A percentile compares a stretch with the other conserved stretches of the same genome.
These are phyloP conservation scores for Temnothorax rugatulus DNA, from an alignment of 2,888 invertebrate genomes.

Conservation along the genomic window DNA sequence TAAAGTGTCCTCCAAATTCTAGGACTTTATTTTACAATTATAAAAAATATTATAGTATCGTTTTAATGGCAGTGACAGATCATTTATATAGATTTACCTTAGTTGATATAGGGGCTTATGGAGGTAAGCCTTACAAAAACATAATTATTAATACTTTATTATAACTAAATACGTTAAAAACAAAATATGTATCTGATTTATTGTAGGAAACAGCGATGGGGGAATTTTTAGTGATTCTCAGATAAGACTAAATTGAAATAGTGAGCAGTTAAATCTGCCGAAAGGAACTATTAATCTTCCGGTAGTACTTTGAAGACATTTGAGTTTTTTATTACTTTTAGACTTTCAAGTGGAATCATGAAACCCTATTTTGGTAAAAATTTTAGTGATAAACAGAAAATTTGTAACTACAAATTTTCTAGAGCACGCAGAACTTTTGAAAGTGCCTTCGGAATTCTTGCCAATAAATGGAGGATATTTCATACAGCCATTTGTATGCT, in stretches of 20 bases:
- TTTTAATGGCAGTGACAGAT: background rate
- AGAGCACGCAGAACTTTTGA: background rate
- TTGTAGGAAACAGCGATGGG: background rate
- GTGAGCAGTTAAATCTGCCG: background rate
- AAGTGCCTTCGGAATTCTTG: background rate
- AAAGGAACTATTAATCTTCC: background rate
- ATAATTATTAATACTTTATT: background rate
- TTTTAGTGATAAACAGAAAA: background rate
- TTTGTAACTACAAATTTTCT: background rate
- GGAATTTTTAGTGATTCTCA: background rate
- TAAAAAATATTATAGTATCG: background rate
- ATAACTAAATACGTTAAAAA: background rate
- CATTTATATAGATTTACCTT: background rate
- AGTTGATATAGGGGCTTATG: background rate
- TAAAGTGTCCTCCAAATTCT: background rate
- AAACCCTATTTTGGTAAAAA: conserved; percentile 1
- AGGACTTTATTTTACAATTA: background rate
- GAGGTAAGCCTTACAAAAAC: background rate
- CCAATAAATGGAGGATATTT: background rate
- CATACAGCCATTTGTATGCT: background rate
- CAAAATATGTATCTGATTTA: background rate
- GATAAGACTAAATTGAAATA: background rate
- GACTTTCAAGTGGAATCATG: background rate
- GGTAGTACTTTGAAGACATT: background rate
- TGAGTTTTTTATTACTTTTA: background rate